Evolutionary conservation across 2,888 invertebrate species (phyloP).

Genomic region (Drepanosiphum platanoidis): DNA sequence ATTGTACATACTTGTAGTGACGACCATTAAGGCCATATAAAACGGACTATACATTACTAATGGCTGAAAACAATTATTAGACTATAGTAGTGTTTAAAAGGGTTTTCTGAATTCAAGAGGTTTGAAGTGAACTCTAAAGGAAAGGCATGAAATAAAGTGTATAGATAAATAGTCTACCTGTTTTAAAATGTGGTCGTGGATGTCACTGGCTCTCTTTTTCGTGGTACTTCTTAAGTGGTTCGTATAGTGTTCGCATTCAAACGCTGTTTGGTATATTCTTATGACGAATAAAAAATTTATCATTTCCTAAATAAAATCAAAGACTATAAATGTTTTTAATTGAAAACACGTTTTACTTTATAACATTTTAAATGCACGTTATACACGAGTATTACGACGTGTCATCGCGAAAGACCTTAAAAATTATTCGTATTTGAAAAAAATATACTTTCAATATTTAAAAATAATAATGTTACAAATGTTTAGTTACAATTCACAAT

Average conservation of each 20-base stretch:
- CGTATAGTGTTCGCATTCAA: neutral
- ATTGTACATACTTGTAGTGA: conserved; percentile 30
- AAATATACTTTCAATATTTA: too few relatives aligned
- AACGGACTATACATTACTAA: conserved; percentile 36
- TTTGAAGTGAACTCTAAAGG: conserved; percentile 46
- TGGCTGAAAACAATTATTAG: conserved; percentile 50
- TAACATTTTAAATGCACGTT: too few relatives aligned
- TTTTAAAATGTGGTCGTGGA: conserved; percentile 23
- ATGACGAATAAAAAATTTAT: neutral
- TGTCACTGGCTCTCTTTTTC: neutral
- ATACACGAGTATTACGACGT: too few relatives aligned
- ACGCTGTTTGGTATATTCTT: neutral
- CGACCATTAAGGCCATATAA: conserved; percentile 28
- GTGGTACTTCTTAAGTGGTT: neutral
- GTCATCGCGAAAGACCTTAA: too few relatives aligned
- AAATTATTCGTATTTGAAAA: too few relatives aligned
- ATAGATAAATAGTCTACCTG: conserved; percentile 28
- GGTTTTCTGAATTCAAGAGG: conserved; percentile 44
- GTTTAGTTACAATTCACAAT: too few relatives aligned
- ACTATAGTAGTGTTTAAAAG: conserved; percentile 53
- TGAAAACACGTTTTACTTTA: too few relatives aligned
- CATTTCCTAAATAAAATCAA: neutral
- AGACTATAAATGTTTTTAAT: too few relatives aligned
- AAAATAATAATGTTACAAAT: too few relatives aligned
- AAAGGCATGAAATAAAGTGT: conserved; percentile 30